These are phyloP conservation scores for Euura lappo DNA, from an alignment of 1,140 invertebrate genomes.

Conservation along the genomic window DNA sequence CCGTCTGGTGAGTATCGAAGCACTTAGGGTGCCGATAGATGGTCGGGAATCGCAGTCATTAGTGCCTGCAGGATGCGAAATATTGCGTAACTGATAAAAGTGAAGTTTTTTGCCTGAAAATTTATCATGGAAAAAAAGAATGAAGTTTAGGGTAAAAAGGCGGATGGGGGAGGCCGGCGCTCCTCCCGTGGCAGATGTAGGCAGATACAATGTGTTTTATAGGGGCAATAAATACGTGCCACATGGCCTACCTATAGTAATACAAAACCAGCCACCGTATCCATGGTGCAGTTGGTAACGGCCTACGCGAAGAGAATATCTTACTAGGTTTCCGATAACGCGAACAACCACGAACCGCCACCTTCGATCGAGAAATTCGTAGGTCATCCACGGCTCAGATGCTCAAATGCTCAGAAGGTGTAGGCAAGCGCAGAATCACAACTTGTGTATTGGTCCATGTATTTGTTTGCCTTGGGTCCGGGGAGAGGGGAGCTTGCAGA, in stretches of 20 bases:
- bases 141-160: not conserved
- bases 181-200: not conserved
- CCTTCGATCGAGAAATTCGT: not conserved
- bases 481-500: not conserved
- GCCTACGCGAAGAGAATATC: not conserved
- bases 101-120: not conserved
- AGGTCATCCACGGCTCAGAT: not conserved
- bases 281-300: not conserved
- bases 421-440: no score
- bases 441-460: not conserved
- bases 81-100: not conserved
- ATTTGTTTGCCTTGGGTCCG: not conserved
- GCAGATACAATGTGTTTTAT: slow-evolving; percentile 4
- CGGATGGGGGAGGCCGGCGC: not conserved
- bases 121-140: not conserved
- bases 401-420: no score
- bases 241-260: slow-evolving; percentile 3
- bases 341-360: not conserved
- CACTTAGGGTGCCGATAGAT: not conserved
- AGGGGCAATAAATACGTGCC: not conserved
- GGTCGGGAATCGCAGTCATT: not conserved
- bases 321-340: slow-evolving; percentile 1
- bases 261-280: not conserved
- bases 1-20: not conserved
- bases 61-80: not conserved